A percentile compares a stretch with the other conserved stretches of the same genome.
Conservation (phyloP, 2,113 vertebrate genomes). For the Cettia cetti region DNA sequence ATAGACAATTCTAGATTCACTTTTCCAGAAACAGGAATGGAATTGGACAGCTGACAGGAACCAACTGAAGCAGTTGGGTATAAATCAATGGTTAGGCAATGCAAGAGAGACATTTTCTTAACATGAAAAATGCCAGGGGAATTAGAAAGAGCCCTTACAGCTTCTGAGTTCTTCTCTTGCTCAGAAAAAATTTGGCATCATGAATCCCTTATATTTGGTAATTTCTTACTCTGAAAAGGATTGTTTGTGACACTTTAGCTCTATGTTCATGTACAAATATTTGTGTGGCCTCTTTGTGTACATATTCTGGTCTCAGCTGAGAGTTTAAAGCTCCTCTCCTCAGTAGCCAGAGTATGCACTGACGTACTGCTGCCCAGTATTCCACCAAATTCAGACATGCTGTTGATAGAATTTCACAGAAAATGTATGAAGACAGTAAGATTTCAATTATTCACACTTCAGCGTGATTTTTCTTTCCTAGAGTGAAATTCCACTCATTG, state of each 20-base stretch:
- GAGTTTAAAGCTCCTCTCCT: background rate
- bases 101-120: background rate
- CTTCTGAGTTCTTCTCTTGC: background rate
- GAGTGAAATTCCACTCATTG: background rate
- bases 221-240: background rate
- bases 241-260: background rate
- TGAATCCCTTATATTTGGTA: background rate
- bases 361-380: background rate
- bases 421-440: background rate
- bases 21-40: background rate
- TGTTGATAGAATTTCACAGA: background rate
- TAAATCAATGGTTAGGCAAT: background rate
- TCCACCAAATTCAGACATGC: background rate
- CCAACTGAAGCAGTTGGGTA: background rate
- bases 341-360: background rate
- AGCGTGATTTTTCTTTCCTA: background rate
- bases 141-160: background rate
- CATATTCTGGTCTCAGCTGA: background rate
- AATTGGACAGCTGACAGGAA: background rate
- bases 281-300: background rate
- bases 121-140: background rate
- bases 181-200: background rate
- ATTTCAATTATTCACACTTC: background rate
- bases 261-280: background rate
- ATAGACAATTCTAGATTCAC: background rate